Percentiles rank a stretch among this genome's conserved stretches.
Conservation (phyloP, 2,113 vertebrate species). For the Cyprinodon tularosa region DNA sequence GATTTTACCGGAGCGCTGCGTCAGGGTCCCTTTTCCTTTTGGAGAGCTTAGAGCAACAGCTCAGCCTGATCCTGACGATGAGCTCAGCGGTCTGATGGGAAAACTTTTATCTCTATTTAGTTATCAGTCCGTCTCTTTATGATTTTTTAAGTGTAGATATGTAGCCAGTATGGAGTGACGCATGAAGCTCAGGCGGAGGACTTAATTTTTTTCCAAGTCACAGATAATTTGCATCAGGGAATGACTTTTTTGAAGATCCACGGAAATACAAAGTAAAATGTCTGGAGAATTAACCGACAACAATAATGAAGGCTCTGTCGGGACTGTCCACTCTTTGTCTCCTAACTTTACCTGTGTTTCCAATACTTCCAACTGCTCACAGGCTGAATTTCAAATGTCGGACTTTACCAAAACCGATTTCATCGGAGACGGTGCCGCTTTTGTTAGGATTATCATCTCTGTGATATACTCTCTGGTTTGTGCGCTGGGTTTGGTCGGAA, state of each 20-base stretch:
- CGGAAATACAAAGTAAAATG: slow-evolving; percentile 50
- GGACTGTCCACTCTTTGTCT: slow-evolving; percentile 31
- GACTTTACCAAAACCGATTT: slow-evolving; percentile 71
- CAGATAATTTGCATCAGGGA: not conserved
- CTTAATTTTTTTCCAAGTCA: not conserved
- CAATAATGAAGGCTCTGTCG: slow-evolving; percentile 53
- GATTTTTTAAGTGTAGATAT: not conserved
- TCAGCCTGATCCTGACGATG: not conserved
- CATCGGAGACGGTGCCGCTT: slow-evolving; percentile 79
- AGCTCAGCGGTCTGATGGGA: slow-evolving; percentile 8
- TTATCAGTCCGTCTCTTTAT: not conserved
- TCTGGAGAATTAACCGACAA: slow-evolving; percentile 55
- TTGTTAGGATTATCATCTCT: slow-evolving; percentile 86
- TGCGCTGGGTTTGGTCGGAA: slow-evolving; percentile 90
- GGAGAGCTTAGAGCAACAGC: slow-evolving; percentile 11
- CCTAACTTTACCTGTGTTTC: slow-evolving; percentile 62
- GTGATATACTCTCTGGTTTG: slow-evolving; percentile 92
- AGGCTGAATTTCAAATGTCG: slow-evolving; percentile 61
- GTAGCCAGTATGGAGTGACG: not conserved
- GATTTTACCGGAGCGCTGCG: slow-evolving; percentile 28
- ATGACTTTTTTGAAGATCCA: not conserved
- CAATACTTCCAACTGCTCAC: slow-evolving; percentile 80
- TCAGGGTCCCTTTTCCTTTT: slow-evolving; percentile 16
- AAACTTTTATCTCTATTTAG: not conserved
- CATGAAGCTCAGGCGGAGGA: not conserved